Evolutionary conservation across 2,888 invertebrate genomes (phyloP), one percentile per base, ranked within the genome.

Genomic region (Diplolepis rosae): DNA sequence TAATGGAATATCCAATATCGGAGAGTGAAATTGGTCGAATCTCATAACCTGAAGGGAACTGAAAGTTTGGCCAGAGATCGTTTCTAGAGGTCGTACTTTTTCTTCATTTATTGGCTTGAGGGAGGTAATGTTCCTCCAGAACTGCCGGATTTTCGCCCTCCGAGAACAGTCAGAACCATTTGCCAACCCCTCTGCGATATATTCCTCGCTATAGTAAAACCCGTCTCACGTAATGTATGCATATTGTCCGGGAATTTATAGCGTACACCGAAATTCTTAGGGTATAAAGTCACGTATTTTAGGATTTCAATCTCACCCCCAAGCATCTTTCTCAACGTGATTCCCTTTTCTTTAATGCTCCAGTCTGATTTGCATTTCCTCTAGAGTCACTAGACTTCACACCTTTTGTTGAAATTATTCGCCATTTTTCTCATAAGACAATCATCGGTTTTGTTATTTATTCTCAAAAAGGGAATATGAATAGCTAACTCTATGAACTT

Each of bases 161-260:
- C 35, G 39, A 32, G 56, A 61, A 61, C 39, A 61, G 56, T 39
- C 56, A 56, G 56, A 39, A 61, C 56, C 56, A 61, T 61, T 61
- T 61, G 56, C 56, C 56, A 61, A 61, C 56, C 56, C 56, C 35
- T 61, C 56, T 24, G 35, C 6, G 35, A 39, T 61, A 39, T 61
- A 32, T 61, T 35, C 56, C 39, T 54, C 7, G 54, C 15, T 30
- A 30, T 54, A 61, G 35, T 35, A 61, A 35, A 35, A 61, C 32
- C 22, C 56, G 56, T 66, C 56, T n/a, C 67, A 61, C 68, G 73
- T 76, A 78, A 78, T 65, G 73, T 75, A 78, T 73, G 73, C 74
- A 74, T 72, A 73, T 80, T 77, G 79, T 73, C 70, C 68, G 70
- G 56, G 72, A 77, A 80, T 78, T 78, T 79, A 80, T 75, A 73